Conservation (phyloP, 2,888 invertebrate species). For the Ditula angustiorana region DNA sequence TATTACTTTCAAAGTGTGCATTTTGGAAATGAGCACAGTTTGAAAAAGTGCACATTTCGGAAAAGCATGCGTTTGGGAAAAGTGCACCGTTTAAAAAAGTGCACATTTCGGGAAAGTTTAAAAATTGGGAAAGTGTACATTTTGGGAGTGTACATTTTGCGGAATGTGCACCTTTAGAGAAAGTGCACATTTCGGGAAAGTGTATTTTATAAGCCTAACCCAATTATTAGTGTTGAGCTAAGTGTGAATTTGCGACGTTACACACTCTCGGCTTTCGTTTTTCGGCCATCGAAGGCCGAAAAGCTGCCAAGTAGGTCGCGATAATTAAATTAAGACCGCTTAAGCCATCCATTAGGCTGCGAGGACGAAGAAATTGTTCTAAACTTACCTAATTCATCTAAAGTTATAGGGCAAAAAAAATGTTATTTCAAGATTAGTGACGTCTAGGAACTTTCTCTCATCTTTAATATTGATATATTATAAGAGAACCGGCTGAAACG, state of each 20-base stretch:
- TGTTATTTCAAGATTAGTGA: neutral
- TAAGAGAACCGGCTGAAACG: neutral
- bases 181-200: too few species aligned
- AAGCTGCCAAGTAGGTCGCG: constrained; percentile 18
- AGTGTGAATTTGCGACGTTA: constrained; percentile 4
- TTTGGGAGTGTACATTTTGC: too few species aligned
- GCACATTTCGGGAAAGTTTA: too few species aligned
- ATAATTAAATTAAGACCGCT: constrained; percentile 31
- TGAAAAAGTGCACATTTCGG: too few species aligned
- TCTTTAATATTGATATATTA: neutral
- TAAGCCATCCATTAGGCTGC: constrained; percentile 27
- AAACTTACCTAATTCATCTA: constrained; percentile 10
- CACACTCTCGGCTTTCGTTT: neutral
- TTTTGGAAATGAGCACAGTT: too few species aligned
- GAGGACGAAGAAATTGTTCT: constrained; percentile 13
- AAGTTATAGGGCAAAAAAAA: constrained; percentile 5
- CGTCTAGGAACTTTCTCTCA: neutral
- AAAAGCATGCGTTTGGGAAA: too few species aligned
- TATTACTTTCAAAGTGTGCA: too few species aligned
- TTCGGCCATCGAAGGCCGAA: constrained; percentile 1
- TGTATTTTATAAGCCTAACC: too few species aligned
- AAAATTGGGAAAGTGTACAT: too few species aligned
- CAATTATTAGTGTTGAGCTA: neutral
- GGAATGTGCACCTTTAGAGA: too few species aligned
- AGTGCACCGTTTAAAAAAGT: too few species aligned